Conservation (phyloP, 2,797 vertebrate species). For the Sorex maritimensis region DNA sequence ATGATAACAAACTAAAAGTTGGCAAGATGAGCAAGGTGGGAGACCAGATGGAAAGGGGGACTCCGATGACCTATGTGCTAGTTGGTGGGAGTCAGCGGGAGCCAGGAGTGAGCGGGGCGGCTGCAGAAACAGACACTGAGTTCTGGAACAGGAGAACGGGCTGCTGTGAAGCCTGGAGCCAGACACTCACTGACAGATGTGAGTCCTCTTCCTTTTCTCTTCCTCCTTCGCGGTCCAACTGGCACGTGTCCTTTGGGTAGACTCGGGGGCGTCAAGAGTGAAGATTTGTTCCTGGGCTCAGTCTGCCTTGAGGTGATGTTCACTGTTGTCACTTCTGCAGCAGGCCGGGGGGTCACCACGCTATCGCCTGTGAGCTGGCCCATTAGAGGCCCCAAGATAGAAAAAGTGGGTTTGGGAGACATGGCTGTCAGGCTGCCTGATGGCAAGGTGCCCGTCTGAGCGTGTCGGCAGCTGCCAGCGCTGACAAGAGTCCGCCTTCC, state of each 20-base stretch:
- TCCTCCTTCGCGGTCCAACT: background rate
- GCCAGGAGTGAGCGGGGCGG: background rate
- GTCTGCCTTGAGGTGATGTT: background rate
- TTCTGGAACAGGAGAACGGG: conserved; percentile 1
- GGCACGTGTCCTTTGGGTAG: background rate
- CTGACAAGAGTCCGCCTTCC: conserved; percentile 37
- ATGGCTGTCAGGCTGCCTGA: conserved; percentile 53
- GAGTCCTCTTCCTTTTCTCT: background rate
- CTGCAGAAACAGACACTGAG: background rate
- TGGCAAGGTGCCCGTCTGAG: conserved; percentile 44
- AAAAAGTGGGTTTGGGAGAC: conserved; percentile 38
- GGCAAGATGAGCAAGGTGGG: no score
- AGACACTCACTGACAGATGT: background rate
- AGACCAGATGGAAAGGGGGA: no score
- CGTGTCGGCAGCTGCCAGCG: conserved; percentile 23
- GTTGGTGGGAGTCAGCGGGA: background rate
- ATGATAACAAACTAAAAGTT: no score
- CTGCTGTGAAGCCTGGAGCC: background rate
- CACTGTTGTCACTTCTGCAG: conserved; percentile 22
- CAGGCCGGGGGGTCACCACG: background rate
- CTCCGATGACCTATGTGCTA: no score
- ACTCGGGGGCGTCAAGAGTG: background rate
- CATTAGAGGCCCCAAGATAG: background rate
- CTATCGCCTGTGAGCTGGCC: background rate
- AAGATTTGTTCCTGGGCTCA: background rate